These are phyloP conservation scores for Entomobrya proxima DNA, from an alignment of 2,888 invertebrate species.

Conservation along the genomic window DNA sequence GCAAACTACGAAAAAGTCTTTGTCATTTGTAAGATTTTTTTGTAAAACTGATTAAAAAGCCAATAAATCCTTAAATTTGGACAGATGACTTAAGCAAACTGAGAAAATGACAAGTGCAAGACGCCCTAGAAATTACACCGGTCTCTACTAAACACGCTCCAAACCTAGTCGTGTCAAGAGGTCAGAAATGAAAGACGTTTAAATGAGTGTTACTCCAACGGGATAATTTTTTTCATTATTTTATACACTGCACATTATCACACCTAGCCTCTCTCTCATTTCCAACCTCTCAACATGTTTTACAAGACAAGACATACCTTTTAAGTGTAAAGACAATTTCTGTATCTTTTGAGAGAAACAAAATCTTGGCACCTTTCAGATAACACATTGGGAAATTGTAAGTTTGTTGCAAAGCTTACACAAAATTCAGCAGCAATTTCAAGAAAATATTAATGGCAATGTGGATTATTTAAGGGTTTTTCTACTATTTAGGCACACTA, in stretches of 20 bases:
- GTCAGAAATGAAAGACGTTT: constrained; percentile 67
- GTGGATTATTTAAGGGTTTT: constrained; percentile 46
- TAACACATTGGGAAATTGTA: not conserved
- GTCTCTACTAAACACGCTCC: constrained; percentile 23
- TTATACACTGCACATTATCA: constrained; percentile 54
- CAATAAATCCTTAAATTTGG: constrained; percentile 64
- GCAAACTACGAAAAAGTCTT: constrained; percentile 36
- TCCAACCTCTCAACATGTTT: not conserved
- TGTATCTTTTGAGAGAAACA: not conserved
- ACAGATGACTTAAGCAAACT: constrained; percentile 66
- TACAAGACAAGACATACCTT: constrained; percentile 36
- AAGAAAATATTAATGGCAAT: not conserved
- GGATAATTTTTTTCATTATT: constrained; percentile 63
- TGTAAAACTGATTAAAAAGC: constrained; percentile 65
- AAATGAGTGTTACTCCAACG: constrained; percentile 62
- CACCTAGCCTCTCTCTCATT: constrained; percentile 44
- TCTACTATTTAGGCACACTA: constrained; percentile 39
- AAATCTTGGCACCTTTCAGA: constrained; percentile 10
- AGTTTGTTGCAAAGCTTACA: not conserved
- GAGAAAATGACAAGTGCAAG: constrained; percentile 68
- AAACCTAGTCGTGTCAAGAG: constrained; percentile 62
- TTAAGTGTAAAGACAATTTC: constrained; percentile 30
- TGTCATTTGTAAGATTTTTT: constrained; percentile 14
- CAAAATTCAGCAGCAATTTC: constrained; percentile 21
- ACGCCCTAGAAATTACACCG: constrained; percentile 67